Evolutionary conservation across 2,113 vertebrate species (phyloP), one percentile per base, ranked within the genome.

Genomic region (Brachirus orientalis): DNA sequence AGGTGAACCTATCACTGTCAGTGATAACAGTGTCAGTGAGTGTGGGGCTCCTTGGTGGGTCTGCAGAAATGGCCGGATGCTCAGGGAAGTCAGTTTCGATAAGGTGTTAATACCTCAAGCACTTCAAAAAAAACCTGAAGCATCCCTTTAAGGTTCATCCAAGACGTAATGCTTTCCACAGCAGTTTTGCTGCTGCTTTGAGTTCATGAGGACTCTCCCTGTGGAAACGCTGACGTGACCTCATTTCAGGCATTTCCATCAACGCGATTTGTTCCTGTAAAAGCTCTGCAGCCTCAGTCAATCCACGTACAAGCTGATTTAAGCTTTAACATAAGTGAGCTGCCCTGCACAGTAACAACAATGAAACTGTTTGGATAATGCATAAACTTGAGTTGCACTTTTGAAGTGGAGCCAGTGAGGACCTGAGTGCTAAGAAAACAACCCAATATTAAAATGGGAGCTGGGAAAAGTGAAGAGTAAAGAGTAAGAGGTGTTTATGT

Each of bases 351-450:
- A 55, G 40, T 16, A 56, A 66, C 69, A 67, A 51, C 28, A 28
- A 28, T 57, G 13, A 69, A 57, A 63, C 46, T 52, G 57, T 82
- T 72, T 66, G 48, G 64, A 73, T 81, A 65, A 79, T 65, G 71
- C 65, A 45, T 3, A 0, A 8, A 62, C 47, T 17, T 35, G 17
- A 38, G 61, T 68, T 75, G 22, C 43, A 37, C 59, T 79, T 77
- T 63, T 81, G 77, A 81, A 60, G 44, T 3, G 43, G 28, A 70
- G 70, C 77, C 79, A 79, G 62, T 7, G 7, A 28, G 10, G n/a
- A 71, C 62, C 65, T 60, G 17, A 3, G 36, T 20, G n/a, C n/a
- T n/a, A n/a, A n/a, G n/a, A n/a, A n/a, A 62, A 28, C 45, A 43
- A 62, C 52, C 28, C 36, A 22, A 10, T 60, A 76, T 69, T 59